Evolutionary conservation across 2,113 vertebrate genomes (phyloP).

Genomic region (Archilochus colubris): DNA sequence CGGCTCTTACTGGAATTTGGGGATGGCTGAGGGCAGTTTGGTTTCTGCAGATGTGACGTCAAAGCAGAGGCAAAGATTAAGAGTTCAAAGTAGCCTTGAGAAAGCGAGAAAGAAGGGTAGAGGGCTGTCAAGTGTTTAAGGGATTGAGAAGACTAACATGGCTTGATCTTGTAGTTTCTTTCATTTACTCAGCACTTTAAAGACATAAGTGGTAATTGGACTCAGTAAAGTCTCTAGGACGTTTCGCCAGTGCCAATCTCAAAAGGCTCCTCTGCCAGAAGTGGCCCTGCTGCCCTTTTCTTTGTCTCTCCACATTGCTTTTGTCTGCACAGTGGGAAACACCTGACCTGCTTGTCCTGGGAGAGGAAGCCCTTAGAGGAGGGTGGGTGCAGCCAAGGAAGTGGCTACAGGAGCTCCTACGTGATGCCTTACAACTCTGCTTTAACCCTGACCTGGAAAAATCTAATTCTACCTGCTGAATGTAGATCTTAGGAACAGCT

Average conservation of each 20-base stretch:
- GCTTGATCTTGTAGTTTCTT: slow-evolving; percentile 65
- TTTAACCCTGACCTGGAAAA: not conserved
- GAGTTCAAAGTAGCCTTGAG: slow-evolving; percentile 41
- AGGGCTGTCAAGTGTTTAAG: slow-evolving; percentile 21
- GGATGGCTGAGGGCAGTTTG: not conserved
- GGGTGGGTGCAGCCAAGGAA: not conserved
- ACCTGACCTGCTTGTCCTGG: not conserved
- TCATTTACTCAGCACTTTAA: slow-evolving; percentile 45
- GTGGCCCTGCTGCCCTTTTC: slow-evolving; percentile 34
- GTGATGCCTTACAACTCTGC: not conserved
- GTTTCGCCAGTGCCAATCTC: slow-evolving; percentile 37
- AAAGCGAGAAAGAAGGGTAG: not conserved
- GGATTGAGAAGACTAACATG: slow-evolving; percentile 23
- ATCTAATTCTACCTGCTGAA: not conserved
- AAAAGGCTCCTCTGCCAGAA: slow-evolving; percentile 14
- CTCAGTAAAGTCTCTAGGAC: slow-evolving; percentile 40
- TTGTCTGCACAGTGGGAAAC: not conserved
- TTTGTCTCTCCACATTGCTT: not conserved
- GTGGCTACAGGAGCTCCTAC: rapidly evolving
- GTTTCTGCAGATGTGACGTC: slow-evolving; percentile 26
- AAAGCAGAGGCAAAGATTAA: slow-evolving; percentile 24
- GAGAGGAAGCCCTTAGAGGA: not conserved
- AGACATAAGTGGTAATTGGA: slow-evolving; percentile 58
- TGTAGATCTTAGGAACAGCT: not conserved
- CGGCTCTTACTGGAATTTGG: slow-evolving; percentile 5